These are phyloP conservation scores for Chromis chromis DNA, from an alignment of 2,797 vertebrate genomes.

Conservation along the genomic window DNA sequence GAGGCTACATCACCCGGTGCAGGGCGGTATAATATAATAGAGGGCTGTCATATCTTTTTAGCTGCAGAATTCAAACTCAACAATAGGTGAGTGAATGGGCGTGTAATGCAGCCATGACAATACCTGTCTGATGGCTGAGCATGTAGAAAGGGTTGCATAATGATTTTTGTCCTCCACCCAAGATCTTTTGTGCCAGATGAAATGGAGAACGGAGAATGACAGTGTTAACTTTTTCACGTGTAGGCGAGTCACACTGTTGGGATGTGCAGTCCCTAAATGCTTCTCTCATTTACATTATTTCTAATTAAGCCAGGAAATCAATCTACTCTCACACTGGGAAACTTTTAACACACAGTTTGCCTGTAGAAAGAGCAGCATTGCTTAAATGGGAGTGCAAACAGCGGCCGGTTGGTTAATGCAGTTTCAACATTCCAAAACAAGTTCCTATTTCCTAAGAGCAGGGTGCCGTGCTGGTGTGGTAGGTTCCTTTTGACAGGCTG, in stretches of 20 bases:
- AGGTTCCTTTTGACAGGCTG: constrained; percentile 51
- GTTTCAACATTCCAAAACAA: constrained; percentile 64
- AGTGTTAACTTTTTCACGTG: neutral
- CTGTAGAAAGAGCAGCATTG: constrained; percentile 21
- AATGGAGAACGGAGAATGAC: constrained; percentile 31
- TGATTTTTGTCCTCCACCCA: constrained; percentile 65
- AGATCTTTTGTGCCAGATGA: constrained; percentile 55
- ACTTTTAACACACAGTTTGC: too few species aligned
- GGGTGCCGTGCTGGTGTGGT: constrained; percentile 31
- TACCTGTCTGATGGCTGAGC: constrained; percentile 53
- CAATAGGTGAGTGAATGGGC: constrained; percentile 57
- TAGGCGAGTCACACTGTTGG: neutral
- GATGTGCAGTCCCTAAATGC: neutral
- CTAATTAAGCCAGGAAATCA: neutral
- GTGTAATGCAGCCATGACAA: constrained; percentile 58
- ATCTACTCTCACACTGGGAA: neutral
- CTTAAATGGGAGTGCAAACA: neutral
- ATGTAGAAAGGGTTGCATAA: constrained; percentile 56
- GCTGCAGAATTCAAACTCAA: constrained; percentile 58
- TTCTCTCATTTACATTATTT: neutral
- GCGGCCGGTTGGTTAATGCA: constrained; percentile 43
- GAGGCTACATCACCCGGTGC: constrained; percentile 9
- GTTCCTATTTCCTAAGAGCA: constrained; percentile 72
- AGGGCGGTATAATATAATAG: constrained; percentile 29
- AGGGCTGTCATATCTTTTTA: constrained; percentile 33